phyloP scores from a whole-genome alignment of 2,797 vertebrate species.

The Poeciliopsis presidionis region DNA sequence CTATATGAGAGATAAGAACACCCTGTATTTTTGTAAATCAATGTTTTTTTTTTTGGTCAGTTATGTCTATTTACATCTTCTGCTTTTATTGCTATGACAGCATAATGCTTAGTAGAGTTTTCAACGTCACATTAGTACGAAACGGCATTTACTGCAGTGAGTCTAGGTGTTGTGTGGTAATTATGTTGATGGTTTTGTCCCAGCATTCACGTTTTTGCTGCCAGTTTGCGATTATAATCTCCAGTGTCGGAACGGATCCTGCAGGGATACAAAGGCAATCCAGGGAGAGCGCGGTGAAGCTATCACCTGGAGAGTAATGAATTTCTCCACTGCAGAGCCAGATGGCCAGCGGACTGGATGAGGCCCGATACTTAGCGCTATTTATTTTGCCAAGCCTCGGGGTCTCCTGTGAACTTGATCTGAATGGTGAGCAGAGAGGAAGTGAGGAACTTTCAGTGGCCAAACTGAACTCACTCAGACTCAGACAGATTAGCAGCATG shows the following conservation, averaged over 20 bases:
- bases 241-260: constrained; percentile 56
- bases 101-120: neutral
- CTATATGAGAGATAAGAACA: neutral
- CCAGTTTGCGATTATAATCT: constrained; percentile 61
- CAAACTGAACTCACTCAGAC: constrained; percentile 36
- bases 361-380: constrained; percentile 52
- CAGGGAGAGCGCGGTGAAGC: constrained; percentile 42
- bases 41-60: neutral
- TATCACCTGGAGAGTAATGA: constrained; percentile 68
- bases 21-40: neutral
- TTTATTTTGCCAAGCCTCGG: constrained; percentile 52
- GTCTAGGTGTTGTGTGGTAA: neutral
- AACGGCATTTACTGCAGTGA: too few relatives aligned
- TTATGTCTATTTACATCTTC: neutral
- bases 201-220: constrained; percentile 50
- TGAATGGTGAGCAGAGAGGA: constrained; percentile 20
- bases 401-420: constrained; percentile 29
- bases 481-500: constrained; percentile 47
- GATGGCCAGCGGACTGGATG: constrained; percentile 51
- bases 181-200: neutral
- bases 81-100: neutral
- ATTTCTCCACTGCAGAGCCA: constrained; percentile 60
- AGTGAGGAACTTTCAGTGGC: constrained; percentile 19
- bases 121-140: neutral
- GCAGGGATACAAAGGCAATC: constrained; percentile 56